Percentiles rank a stretch among this genome's conserved stretches.
These are phyloP conservation scores for Ginglymostoma cirratum DNA, from an alignment of 2,113 vertebrate genomes.

Conservation along the genomic window DNA sequence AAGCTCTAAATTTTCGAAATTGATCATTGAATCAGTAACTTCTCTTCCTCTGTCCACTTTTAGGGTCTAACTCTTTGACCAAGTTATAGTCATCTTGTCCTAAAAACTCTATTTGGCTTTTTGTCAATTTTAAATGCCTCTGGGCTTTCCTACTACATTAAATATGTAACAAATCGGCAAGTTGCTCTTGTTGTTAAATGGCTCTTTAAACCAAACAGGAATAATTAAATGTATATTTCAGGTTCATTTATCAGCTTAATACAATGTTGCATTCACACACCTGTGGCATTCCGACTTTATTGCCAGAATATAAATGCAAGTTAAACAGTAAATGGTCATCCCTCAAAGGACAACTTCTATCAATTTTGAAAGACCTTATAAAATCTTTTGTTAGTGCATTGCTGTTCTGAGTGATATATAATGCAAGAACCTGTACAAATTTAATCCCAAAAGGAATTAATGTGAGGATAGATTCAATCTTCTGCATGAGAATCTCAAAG, in stretches of 20 bases:
- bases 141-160: background rate
- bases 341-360: background rate
- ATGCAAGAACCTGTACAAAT: background rate
- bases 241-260: background rate
- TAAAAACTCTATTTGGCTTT: background rate
- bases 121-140: background rate
- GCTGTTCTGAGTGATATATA: background rate
- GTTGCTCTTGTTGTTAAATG: background rate
- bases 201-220: background rate
- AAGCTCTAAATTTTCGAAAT: background rate
- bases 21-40: background rate
- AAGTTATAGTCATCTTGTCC: background rate
- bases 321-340: background rate
- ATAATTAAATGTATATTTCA: background rate
- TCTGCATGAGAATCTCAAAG: background rate
- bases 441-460: background rate
- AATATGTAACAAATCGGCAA: background rate
- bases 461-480: background rate
- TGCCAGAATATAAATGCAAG: background rate
- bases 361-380: background rate
- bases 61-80: background rate
- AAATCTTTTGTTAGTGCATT: background rate
- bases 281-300: background rate
- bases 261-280: background rate
- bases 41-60: background rate